Conservation (phyloP, 2,113 vertebrate species). For the Crotalus horridus region DNA sequence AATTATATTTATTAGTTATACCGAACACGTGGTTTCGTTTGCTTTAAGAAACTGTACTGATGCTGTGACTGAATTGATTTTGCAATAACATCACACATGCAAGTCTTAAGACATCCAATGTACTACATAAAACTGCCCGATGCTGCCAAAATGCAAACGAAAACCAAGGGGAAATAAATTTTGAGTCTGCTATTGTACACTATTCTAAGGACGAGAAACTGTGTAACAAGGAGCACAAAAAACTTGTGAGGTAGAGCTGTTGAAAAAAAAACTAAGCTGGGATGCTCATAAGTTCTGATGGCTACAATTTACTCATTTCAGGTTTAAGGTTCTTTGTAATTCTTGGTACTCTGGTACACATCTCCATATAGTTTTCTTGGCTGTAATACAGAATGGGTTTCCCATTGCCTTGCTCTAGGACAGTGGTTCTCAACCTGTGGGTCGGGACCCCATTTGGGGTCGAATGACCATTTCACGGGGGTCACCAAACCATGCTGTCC, state of each 20-base stretch:
- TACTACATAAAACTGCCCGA: background rate
- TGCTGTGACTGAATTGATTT: background rate
- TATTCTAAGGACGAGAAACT: background rate
- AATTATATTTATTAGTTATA: background rate
- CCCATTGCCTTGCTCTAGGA: background rate
- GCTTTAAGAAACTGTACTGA: background rate
- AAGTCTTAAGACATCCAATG: background rate
- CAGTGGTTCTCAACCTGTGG: too few species aligned
- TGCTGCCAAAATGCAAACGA: background rate
- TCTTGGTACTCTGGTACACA: background rate
- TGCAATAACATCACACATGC: background rate
- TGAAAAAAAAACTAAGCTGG: background rate
- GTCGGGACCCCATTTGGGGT: too few species aligned
- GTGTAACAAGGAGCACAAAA: background rate
- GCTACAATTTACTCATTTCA: background rate
- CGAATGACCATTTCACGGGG: too few species aligned
- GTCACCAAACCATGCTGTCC: too few species aligned
- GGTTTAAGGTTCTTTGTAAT: background rate
- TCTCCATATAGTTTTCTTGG: background rate
- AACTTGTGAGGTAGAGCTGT: background rate
- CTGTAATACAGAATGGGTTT: background rate
- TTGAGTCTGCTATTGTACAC: background rate
- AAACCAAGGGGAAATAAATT: background rate
- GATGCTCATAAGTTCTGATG: background rate
- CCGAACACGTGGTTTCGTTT: rapidly evolving